phyloP scores from a whole-genome alignment of 2,888 invertebrate species.

The Pyrrhosoma nymphula region DNA sequence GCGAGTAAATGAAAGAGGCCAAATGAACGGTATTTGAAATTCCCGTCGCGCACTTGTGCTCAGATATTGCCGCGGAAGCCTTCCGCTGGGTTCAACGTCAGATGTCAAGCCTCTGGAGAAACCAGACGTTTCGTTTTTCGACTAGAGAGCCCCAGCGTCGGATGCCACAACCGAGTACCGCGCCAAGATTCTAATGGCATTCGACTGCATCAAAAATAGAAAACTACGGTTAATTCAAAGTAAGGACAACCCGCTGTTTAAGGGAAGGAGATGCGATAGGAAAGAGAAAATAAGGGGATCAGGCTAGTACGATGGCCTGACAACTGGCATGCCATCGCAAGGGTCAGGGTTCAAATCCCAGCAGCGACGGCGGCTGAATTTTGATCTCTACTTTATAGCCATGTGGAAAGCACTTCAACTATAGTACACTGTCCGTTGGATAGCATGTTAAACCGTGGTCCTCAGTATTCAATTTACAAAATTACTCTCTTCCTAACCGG shows the following conservation, averaged over 20 bases:
- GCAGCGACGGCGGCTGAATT: too few relatives aligned
- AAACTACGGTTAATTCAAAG: neutral
- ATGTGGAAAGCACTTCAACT: too few relatives aligned
- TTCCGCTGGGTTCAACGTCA: neutral
- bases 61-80: neutral
- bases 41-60: neutral
- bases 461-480: too few relatives aligned
- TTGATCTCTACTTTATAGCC: too few relatives aligned
- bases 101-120: neutral
- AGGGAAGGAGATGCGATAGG: neutral
- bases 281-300: too few relatives aligned
- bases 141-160: neutral
- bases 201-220: neutral
- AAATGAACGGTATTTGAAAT: neutral
- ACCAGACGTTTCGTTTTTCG: neutral
- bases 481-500: too few relatives aligned
- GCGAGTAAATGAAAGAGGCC: neutral
- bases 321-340: too few relatives aligned
- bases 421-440: too few relatives aligned
- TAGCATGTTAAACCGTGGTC: too few relatives aligned
- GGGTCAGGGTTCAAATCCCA: too few relatives aligned
- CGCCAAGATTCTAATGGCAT: neutral
- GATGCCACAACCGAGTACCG: neutral
- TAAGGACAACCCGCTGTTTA: neutral
- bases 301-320: too few relatives aligned